Conservation (phyloP, 2,888 invertebrate genomes). For the Acrobasis repandana region DNA sequence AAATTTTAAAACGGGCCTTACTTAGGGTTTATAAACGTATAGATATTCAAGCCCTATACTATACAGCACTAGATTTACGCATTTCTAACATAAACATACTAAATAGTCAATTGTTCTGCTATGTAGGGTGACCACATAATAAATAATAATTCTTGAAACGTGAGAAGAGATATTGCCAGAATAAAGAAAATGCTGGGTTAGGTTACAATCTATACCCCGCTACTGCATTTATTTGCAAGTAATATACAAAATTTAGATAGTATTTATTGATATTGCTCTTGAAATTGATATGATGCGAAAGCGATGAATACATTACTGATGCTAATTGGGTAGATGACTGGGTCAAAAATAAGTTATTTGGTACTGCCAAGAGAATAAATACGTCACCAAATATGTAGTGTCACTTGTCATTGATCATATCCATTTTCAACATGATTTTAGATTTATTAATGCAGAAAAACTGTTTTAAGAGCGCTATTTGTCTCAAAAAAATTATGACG, state of each 20-base stretch:
- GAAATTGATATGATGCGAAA: conserved; percentile 7
- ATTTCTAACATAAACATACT: conserved; percentile 68
- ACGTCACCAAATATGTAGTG: no score
- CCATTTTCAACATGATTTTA: no score
- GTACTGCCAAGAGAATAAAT: no score
- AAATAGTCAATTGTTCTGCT: conserved; percentile 71
- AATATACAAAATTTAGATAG: background rate
- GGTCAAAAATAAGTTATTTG: no score
- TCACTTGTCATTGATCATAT: no score
- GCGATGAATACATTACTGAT: conserved; percentile 7
- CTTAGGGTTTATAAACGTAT: background rate
- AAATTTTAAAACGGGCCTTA: no score
- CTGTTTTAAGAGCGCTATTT: no score
- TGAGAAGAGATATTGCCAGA: conserved; percentile 1
- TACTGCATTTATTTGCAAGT: conserved; percentile 6
- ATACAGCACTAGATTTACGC: conserved; percentile 35
- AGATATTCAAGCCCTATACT: background rate
- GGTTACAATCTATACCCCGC: background rate
- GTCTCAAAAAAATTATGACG: no score
- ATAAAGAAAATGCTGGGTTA: background rate
- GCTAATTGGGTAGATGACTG: no score
- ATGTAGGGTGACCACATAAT: conserved; percentile 47
- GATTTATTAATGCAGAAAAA: no score
- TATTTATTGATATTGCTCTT: conserved; percentile 1
- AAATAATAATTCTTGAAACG: background rate